Evolutionary conservation across 2,113 vertebrate species (phyloP).

Genomic region (Colinus virginianus): DNA sequence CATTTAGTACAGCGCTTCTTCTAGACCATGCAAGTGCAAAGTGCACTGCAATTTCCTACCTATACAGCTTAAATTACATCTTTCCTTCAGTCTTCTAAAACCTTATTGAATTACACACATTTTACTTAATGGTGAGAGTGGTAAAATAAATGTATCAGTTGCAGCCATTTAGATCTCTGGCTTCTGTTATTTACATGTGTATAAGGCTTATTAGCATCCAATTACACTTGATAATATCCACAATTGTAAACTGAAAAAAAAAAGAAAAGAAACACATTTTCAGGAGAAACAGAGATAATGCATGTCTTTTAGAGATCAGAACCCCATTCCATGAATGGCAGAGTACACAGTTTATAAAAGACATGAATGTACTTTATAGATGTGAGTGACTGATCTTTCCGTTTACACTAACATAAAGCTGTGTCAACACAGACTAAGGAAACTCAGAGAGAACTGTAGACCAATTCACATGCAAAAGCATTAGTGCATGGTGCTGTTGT

Average conservation of each 20-base stretch:
- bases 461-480: rapidly evolving
- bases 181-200: not conserved
- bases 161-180: not conserved
- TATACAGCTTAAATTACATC: not conserved
- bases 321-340: not conserved
- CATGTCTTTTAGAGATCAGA: not conserved
- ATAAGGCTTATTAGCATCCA: not conserved
- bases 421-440: not conserved
- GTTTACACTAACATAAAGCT: not conserved
- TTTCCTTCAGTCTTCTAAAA: not conserved
- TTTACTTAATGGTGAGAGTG: not conserved
- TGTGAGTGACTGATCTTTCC: not conserved
- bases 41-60: not conserved
- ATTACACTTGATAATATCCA: not conserved
- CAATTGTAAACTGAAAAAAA: not conserved
- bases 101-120: not conserved
- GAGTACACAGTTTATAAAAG: not conserved
- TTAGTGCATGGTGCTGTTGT: not conserved
- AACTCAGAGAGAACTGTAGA: not conserved
- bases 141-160: not conserved
- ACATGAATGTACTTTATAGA: not conserved
- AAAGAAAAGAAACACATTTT: not conserved
- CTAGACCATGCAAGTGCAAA: not conserved
- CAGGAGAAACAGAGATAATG: not conserved
- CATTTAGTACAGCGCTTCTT: not conserved